phyloP scores from a whole-genome alignment of 2,113 vertebrate species.

The Corapipo altera region DNA sequence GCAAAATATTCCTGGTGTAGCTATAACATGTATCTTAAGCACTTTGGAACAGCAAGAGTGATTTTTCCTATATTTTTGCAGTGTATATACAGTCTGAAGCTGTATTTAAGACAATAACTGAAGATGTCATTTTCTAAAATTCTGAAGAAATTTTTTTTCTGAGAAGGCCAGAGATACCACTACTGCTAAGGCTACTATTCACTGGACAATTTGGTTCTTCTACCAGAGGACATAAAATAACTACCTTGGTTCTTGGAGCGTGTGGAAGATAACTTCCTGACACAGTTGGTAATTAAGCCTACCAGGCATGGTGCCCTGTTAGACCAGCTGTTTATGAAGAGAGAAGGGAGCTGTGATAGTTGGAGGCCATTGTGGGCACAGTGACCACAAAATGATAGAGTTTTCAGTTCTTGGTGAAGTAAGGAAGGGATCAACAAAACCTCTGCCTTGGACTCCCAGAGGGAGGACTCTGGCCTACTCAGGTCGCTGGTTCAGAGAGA shows the following conservation, averaged over 20 bases:
- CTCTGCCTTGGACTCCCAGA: background rate
- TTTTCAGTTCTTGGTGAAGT: background rate
- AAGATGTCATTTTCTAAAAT: background rate
- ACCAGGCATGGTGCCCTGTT: no score
- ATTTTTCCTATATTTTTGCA: background rate
- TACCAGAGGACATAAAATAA: background rate
- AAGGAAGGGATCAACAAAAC: background rate
- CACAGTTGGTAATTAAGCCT: background rate
- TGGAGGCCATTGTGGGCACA: background rate
- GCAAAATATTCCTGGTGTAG: background rate
- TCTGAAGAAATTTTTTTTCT: background rate
- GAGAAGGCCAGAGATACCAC: background rate
- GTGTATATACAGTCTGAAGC: background rate
- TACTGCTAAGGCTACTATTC: background rate
- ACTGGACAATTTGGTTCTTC: background rate
- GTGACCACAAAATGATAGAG: background rate
- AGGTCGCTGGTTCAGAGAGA: background rate
- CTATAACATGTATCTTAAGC: background rate
- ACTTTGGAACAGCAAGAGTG: background rate
- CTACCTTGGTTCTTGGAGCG: background rate
- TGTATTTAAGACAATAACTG: background rate
- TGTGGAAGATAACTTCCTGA: background rate
- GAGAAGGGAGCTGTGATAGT: background rate
- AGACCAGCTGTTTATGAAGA: background rate
- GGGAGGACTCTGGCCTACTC: no score